phyloP scores from a whole-genome alignment of 2,888 invertebrate genomes.

The Creontiades dilutus region DNA sequence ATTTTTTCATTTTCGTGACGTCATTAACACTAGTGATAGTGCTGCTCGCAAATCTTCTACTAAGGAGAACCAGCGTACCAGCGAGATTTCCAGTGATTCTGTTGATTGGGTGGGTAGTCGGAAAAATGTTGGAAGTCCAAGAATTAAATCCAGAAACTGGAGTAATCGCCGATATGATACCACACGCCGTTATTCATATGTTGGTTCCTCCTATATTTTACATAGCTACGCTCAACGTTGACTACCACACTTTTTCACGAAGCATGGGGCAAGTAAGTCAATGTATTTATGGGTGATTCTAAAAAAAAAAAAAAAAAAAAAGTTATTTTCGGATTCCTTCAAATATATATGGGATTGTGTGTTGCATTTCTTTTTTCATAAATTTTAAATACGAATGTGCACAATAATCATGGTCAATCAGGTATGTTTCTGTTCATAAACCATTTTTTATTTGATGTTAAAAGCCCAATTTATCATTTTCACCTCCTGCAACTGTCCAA shows the following conservation, averaged over 20 bases:
- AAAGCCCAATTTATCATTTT: no score
- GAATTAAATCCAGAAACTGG: not conserved
- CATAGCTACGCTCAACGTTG: slow-evolving; percentile 31
- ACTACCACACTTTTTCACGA: slow-evolving; percentile 64
- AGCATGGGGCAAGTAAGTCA: slow-evolving; percentile 52
- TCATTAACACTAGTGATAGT: not conserved
- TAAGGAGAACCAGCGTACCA: not conserved
- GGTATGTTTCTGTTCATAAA: no score
- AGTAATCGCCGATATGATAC: not conserved
- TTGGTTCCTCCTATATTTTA: slow-evolving; percentile 15
- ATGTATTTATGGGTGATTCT: not conserved
- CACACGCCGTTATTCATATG: not conserved
- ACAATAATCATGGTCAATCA: no score
- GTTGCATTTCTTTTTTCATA: no score
- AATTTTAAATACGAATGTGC: no score
- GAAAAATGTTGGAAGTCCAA: not conserved
- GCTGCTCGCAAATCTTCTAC: not conserved
- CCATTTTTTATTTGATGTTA: no score
- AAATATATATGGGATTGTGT: no score
- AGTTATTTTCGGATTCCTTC: no score
- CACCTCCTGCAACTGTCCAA: no score
- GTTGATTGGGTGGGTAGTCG: slow-evolving; percentile 51
- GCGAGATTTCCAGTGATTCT: slow-evolving; percentile 30
- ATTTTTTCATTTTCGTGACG: not conserved
- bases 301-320: no score